A percentile compares a stretch with the other conserved stretches of the same genome.
phyloP scores from a whole-genome alignment of 2,797 vertebrate species.

The Trematomus bernacchii region DNA sequence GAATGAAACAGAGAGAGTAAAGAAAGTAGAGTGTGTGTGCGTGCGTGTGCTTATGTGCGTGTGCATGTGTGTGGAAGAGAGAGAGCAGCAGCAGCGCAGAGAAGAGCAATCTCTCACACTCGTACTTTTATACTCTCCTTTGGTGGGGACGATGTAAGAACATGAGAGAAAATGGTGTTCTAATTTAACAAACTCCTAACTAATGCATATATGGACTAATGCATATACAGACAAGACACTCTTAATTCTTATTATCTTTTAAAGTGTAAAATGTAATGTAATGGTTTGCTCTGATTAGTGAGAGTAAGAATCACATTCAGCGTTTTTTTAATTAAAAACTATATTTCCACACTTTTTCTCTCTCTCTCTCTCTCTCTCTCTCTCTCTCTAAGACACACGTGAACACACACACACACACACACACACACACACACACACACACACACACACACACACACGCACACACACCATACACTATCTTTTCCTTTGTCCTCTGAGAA shows the following conservation, averaged over 20 bases:
- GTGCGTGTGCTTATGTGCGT: not conserved
- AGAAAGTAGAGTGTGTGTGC: constrained; percentile 40
- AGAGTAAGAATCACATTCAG: constrained; percentile 79
- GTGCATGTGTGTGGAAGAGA: constrained; percentile 15
- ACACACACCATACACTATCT: constrained; percentile 45
- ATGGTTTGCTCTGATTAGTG: constrained; percentile 85
- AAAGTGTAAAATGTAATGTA: constrained; percentile 84
- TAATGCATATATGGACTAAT: constrained; percentile 76
- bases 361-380: not conserved
- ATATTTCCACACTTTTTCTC: constrained; percentile 46
- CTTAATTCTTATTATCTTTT: constrained; percentile 87
- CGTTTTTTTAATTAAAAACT: constrained; percentile 76
- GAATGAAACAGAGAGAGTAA: constrained; percentile 60
- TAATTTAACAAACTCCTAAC: constrained; percentile 79
- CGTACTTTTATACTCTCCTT: constrained; percentile 71
- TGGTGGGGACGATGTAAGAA: constrained; percentile 74
- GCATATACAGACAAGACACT: constrained; percentile 81
- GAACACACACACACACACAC: constrained; percentile 16
- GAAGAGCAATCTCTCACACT: constrained; percentile 73
- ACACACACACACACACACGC: constrained; percentile 23
- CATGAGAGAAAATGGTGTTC: constrained; percentile 77
- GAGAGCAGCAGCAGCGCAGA: constrained; percentile 42
- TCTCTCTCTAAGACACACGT: constrained; percentile 3
- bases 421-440: constrained; percentile 28
- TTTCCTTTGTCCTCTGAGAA: constrained; percentile 74